These are phyloP conservation scores for Channa striata DNA, from an alignment of 2,797 vertebrate genomes.

Conservation along the genomic window DNA sequence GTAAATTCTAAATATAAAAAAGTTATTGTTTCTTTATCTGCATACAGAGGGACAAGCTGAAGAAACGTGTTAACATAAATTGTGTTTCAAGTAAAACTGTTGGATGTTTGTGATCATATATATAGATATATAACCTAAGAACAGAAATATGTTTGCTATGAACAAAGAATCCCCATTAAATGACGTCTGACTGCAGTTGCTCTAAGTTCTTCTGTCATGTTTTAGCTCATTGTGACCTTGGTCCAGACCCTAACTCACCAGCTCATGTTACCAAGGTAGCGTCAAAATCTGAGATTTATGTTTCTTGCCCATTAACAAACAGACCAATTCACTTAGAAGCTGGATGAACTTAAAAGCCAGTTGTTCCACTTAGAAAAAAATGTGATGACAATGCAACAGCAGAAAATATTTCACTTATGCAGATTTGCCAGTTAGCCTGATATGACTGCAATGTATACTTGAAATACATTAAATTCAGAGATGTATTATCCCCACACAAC, in stretches of 20 bases:
- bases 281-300: background rate
- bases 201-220: background rate
- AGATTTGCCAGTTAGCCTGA: background rate
- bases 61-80: background rate
- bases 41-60: background rate
- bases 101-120: no score
- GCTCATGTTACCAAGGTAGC: background rate
- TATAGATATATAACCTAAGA: background rate
- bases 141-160: no score
- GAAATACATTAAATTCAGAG: background rate
- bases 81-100: no score
- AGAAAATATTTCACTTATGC: background rate
- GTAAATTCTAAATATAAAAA: no score
- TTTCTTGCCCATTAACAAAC: no score
- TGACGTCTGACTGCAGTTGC: background rate
- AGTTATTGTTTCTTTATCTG: slow-evolving; percentile 14
- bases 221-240: background rate
- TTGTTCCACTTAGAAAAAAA: no score
- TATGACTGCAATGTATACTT: background rate
- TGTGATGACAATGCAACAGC: background rate
- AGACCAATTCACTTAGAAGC: no score
- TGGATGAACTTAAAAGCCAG: no score
- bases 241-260: no score
- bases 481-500: background rate
- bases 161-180: no score